A percentile compares a stretch with the other conserved stretches of the same genome.
Conservation (phyloP, 2,113 vertebrate genomes). For the Carassius gibelio region DNA sequence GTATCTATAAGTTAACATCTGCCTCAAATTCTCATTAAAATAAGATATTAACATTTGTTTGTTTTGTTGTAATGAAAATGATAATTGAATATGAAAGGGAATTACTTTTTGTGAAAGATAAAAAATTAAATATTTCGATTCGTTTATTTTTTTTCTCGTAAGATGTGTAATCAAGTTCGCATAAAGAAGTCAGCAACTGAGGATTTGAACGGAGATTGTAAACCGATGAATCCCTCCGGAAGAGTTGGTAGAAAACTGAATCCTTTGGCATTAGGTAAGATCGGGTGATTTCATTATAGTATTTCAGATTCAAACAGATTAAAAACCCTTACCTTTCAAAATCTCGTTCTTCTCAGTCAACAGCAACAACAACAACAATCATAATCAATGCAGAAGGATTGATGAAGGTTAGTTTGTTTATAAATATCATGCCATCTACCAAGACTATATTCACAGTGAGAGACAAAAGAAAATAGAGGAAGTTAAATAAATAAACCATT, state of each 20-base stretch:
- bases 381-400: constrained; percentile 15
- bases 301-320: not conserved
- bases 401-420: not conserved
- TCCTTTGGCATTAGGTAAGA: constrained; percentile 53
- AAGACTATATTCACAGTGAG: not conserved
- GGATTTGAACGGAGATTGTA: constrained; percentile 57
- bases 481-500: not conserved
- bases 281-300: not conserved
- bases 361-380: constrained; percentile 23
- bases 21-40: not conserved
- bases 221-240: not conserved
- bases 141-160: not conserved
- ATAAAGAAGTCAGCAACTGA: constrained; percentile 30
- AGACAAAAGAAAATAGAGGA: not conserved
- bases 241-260: not conserved
- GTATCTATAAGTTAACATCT: not conserved
- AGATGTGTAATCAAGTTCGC: constrained; percentile 60
- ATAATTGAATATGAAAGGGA: not conserved
- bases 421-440: not conserved
- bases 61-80: not conserved
- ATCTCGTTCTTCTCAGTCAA: constrained; percentile 7
- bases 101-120: not conserved
- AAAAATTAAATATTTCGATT: not conserved
- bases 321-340: not conserved
- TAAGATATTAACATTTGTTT: not conserved